phyloP scores from a whole-genome alignment of 2,797 vertebrate genomes.

The Strix occidentalis region DNA sequence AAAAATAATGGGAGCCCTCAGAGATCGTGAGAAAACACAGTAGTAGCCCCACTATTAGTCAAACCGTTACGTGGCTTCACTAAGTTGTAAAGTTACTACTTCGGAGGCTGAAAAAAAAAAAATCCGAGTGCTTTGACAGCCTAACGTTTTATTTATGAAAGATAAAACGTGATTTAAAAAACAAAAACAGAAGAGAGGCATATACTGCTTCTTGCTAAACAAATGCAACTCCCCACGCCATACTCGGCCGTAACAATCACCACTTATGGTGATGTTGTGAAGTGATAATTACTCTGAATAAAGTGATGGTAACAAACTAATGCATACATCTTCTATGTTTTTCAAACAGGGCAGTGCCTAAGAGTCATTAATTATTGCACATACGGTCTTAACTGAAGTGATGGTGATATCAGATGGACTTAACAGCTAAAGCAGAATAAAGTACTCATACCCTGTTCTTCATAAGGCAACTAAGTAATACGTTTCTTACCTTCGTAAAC shows the following conservation, averaged over 20 bases:
- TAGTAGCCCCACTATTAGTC: background rate
- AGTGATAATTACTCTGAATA: background rate
- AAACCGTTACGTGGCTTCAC: background rate
- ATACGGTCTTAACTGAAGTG: background rate
- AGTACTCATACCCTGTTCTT: background rate
- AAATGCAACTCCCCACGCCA: background rate
- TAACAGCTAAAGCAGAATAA: background rate
- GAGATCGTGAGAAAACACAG: background rate
- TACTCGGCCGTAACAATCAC: background rate
- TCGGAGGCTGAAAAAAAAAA: background rate
- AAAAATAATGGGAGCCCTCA: background rate
- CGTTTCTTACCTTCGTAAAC: constrained; percentile 82
- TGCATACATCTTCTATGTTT: accelerated
- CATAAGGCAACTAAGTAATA: background rate
- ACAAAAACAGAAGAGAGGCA: background rate
- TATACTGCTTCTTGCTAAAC: background rate
- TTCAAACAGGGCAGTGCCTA: background rate
- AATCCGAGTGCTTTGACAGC: background rate
- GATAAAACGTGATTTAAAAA: background rate
- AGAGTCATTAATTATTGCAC: background rate
- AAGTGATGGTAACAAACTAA: background rate
- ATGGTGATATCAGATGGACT: background rate
- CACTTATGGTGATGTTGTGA: accelerated
- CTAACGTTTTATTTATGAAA: background rate
- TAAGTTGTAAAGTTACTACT: background rate